These are phyloP conservation scores for Ophion costatus DNA, from an alignment of 2,888 invertebrate species.

Conservation along the genomic window DNA sequence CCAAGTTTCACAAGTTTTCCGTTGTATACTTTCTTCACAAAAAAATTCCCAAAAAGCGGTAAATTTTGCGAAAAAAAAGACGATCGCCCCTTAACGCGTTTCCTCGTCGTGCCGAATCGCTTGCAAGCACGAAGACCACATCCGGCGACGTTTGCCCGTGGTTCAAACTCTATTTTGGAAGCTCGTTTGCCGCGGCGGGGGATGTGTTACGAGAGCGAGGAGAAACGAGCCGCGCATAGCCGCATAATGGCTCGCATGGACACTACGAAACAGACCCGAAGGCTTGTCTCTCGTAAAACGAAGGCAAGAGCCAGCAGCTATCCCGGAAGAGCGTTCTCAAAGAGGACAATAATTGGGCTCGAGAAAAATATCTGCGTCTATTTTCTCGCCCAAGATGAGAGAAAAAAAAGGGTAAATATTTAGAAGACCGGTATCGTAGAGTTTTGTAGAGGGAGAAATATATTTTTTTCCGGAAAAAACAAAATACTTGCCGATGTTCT, in stretches of 20 bases:
- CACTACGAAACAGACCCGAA: constrained; percentile 5
- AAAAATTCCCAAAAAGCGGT: no score
- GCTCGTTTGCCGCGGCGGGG: constrained; percentile 27
- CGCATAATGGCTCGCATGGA: constrained; percentile 10
- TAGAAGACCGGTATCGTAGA: not conserved
- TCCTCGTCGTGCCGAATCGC: constrained; percentile 20
- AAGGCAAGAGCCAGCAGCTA: not conserved
- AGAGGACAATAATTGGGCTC: not conserved
- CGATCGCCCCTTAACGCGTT: no score
- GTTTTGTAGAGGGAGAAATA: not conserved
- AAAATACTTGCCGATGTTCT: no score
- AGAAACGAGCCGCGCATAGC: constrained; percentile 35
- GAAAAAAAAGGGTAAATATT: not conserved
- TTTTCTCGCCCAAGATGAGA: not conserved
- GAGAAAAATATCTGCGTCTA: not conserved
- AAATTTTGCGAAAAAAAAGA: no score
- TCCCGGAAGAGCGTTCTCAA: constrained; percentile 6
- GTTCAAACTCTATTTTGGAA: constrained; percentile 53
- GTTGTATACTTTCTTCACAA: no score
- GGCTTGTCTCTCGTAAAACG: not conserved
- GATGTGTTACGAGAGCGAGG: constrained; percentile 15
- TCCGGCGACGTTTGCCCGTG: constrained; percentile 35
- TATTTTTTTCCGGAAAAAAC: no score
- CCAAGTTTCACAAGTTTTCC: no score
- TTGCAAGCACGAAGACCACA: constrained; percentile 33